These are phyloP conservation scores for Mormyrops boulengeri DNA, from an alignment of 2,797 vertebrate genomes.

Conservation along the genomic window DNA sequence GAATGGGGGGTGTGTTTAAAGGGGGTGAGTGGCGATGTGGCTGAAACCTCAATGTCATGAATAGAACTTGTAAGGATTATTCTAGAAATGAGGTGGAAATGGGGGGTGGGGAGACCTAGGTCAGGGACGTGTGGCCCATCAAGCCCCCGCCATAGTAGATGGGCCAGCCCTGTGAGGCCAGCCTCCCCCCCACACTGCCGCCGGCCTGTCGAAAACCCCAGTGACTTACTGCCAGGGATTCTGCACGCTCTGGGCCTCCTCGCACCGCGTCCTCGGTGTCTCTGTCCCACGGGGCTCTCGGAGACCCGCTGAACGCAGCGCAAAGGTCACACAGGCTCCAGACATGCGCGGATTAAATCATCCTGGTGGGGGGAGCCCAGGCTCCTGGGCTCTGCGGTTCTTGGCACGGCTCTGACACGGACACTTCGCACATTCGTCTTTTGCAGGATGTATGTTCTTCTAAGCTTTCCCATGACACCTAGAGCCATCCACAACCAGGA, in stretches of 20 bases:
- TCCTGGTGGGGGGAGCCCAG: background rate
- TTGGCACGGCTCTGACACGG: slow-evolving; percentile 22
- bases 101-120: background rate
- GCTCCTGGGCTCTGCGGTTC: background rate
- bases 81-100: background rate
- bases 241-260: slow-evolving; percentile 29
- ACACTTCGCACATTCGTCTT: slow-evolving; percentile 41
- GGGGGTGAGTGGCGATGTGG: background rate
- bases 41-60: slow-evolving; percentile 27
- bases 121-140: slow-evolving; percentile 29
- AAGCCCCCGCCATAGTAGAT: slow-evolving; percentile 28
- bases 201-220: slow-evolving; percentile 49
- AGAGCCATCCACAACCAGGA: slow-evolving; percentile 48
- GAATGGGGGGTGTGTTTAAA: background rate
- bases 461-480: slow-evolving; percentile 54
- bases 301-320: slow-evolving; percentile 7
- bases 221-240: slow-evolving; percentile 52
- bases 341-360: background rate
- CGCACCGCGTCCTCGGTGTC: slow-evolving; percentile 38
- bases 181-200: slow-evolving; percentile 60
- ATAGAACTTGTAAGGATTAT: slow-evolving; percentile 16
- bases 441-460: slow-evolving; percentile 37
- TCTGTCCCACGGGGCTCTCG: slow-evolving; percentile 40
- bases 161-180: slow-evolving; percentile 47
- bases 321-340: background rate